Percentiles rank a stretch among this genome's conserved stretches.
These are phyloP conservation scores for Dromococcyx pavoninus DNA, from an alignment of 2,797 vertebrate species.

Conservation along the genomic window DNA sequence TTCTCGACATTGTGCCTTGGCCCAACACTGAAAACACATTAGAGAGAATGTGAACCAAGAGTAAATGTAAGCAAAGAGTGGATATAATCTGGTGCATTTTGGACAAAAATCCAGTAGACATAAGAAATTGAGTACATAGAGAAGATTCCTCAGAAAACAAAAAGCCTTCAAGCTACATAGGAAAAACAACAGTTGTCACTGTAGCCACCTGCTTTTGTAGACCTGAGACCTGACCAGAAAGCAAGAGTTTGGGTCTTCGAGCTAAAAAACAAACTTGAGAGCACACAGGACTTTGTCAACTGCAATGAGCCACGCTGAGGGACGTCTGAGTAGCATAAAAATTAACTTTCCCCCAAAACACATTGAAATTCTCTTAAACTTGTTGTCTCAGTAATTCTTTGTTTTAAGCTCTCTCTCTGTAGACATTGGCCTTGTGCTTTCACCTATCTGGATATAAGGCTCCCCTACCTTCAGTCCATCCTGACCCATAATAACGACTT, in stretches of 20 bases:
- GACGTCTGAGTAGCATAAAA: neutral
- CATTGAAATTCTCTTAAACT: neutral
- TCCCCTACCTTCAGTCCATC: neutral
- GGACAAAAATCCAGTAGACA: neutral
- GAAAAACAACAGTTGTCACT: neutral
- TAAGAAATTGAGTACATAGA: neutral
- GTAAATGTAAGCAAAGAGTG: neutral
- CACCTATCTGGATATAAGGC: neutral
- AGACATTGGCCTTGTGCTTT: neutral
- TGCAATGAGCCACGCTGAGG: neutral
- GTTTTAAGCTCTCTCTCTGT: fast-evolving
- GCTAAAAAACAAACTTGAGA: neutral
- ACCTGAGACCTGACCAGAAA: neutral
- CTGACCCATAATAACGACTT: neutral
- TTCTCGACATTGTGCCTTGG: neutral
- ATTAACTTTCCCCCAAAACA: neutral
- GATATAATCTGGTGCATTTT: neutral
- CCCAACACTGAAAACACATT: neutral
- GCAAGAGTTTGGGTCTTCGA: neutral
- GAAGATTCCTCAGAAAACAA: neutral
- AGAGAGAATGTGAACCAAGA: neutral
- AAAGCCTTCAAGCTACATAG: neutral
- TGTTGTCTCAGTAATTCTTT: neutral
- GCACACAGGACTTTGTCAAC: neutral
- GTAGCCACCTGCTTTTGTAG: neutral